Evolutionary conservation across 2,797 vertebrate species (phyloP).

Genomic region (Dendrocincla fuliginosa): DNA sequence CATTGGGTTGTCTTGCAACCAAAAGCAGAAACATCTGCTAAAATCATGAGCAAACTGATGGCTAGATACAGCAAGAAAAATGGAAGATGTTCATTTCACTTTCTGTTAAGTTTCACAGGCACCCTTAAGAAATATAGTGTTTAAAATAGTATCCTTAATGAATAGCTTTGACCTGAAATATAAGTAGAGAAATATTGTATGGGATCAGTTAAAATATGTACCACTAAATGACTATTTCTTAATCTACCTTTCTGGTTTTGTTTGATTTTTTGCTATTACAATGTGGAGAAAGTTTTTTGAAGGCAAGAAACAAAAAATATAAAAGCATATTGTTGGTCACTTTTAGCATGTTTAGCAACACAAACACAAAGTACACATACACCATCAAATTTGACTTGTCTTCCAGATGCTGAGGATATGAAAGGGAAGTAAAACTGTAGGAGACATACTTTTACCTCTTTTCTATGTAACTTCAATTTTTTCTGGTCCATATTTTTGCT

Average conservation of each 20-base stretch:
- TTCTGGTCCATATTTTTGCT: neutral
- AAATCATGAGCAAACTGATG: neutral
- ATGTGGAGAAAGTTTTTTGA: neutral
- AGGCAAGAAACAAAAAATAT: neutral
- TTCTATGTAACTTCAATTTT: neutral
- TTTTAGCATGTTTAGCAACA: neutral
- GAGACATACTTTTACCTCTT: neutral
- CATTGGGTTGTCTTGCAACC: slow-evolving; percentile 23
- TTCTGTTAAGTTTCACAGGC: neutral
- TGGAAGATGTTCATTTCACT: neutral
- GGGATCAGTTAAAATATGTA: neutral
- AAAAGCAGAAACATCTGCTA: slow-evolving; percentile 36
- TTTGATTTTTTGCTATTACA: neutral
- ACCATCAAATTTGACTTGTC: neutral
- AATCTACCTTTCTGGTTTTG: neutral
- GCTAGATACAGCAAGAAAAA: neutral
- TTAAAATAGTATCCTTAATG: neutral
- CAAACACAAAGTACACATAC: neutral
- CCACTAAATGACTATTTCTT: neutral
- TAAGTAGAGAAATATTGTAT: neutral
- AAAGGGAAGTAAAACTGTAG: neutral
- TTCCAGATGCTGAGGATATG: neutral
- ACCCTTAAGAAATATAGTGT: neutral
- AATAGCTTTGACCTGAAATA: neutral
- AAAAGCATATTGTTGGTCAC: neutral